A percentile compares a stretch with the other conserved stretches of the same genome.
phyloP scores from a whole-genome alignment of 2,113 vertebrate genomes.

The Lasiurus cinereus region DNA sequence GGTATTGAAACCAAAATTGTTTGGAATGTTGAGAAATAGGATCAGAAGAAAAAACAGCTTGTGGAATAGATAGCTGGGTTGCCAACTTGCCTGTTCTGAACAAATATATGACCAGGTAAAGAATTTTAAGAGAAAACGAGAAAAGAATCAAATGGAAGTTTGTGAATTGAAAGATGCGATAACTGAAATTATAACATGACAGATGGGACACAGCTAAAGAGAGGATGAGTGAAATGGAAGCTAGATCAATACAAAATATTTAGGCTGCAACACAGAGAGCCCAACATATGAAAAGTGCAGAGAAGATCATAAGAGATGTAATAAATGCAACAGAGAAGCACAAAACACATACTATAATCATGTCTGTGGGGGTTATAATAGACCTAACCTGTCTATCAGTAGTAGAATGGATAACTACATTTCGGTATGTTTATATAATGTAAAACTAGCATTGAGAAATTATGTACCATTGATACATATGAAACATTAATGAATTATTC shows the following conservation, averaged over 20 bases:
- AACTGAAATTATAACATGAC: not conserved
- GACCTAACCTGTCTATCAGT: not conserved
- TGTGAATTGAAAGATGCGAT: not conserved
- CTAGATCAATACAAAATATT: not conserved
- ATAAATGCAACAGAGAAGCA: not conserved
- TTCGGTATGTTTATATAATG: not conserved
- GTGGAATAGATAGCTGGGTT: no score
- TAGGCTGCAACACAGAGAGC: not conserved
- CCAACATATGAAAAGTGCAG: not conserved
- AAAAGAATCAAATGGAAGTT: not conserved
- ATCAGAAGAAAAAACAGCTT: not conserved
- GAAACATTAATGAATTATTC: not conserved
- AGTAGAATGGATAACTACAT: not conserved
- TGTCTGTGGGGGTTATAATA: not conserved
- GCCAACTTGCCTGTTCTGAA: not conserved
- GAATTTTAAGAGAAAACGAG: slow-evolving; percentile 3
- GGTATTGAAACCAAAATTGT: not conserved
- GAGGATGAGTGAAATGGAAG: not conserved
- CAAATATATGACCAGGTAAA: not conserved
- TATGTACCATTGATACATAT: not conserved
- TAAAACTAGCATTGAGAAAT: not conserved
- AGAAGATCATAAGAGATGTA: not conserved
- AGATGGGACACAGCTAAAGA: not conserved
- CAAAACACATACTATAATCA: not conserved
- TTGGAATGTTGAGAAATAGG: not conserved